phyloP scores from a whole-genome alignment of 2,888 invertebrate species.

The Perithous albicinctus region DNA sequence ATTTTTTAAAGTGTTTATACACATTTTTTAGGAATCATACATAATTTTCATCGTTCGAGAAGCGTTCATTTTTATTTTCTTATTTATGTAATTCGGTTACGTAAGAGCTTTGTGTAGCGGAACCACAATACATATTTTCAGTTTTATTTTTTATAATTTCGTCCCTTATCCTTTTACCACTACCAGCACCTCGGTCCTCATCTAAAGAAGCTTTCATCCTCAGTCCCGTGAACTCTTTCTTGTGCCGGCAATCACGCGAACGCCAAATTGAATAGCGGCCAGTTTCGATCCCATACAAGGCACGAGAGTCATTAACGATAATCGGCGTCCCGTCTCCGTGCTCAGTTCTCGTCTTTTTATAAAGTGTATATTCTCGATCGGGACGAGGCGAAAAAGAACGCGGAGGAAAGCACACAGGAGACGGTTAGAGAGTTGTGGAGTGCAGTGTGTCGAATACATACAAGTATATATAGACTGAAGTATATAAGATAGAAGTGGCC shows the following conservation, averaged over 20 bases:
- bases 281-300: slow-evolving; percentile 53
- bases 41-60: too few relatives aligned
- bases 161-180: not conserved
- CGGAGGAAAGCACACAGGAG: slow-evolving; percentile 16
- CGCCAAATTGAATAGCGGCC: slow-evolving; percentile 55
- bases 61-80: too few relatives aligned
- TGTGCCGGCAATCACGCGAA: slow-evolving; percentile 37
- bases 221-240: slow-evolving; percentile 21
- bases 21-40: too few relatives aligned
- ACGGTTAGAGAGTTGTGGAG: slow-evolving; percentile 22
- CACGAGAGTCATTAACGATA: slow-evolving; percentile 57
- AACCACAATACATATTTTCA: not conserved
- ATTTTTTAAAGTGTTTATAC: too few relatives aligned
- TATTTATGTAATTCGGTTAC: not conserved
- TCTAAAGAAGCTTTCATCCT: not conserved
- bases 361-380: slow-evolving; percentile 24
- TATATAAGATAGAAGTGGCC: not conserved
- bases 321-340: slow-evolving; percentile 46
- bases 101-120: not conserved
- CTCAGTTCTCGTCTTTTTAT: slow-evolving; percentile 15
- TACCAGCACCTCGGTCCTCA: not conserved
- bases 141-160: not conserved
- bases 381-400: not conserved
- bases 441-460: not conserved
- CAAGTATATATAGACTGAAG: not conserved